These are phyloP conservation scores for Protodeltote pygarga DNA, from an alignment of 2,888 invertebrate genomes.

Conservation along the genomic window DNA sequence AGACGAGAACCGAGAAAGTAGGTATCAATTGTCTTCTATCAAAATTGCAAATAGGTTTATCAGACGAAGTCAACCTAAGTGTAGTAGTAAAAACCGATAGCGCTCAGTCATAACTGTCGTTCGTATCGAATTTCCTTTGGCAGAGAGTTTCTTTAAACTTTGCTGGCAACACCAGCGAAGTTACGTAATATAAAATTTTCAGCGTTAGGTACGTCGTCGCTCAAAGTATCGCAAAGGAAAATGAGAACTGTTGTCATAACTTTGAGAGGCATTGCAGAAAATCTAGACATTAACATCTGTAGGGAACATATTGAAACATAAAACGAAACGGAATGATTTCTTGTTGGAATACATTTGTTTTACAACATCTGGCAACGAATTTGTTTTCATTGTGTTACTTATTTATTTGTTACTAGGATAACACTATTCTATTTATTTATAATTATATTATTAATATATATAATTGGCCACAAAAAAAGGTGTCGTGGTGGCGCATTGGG, in stretches of 20 bases:
- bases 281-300: not conserved
- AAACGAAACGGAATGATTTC: not conserved
- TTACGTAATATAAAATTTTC: slow-evolving; percentile 25
- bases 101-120: slow-evolving; percentile 21
- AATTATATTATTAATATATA: no score
- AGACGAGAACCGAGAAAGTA: not conserved
- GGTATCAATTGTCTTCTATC: not conserved
- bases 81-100: slow-evolving; percentile 21
- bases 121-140: slow-evolving; percentile 26
- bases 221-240: slow-evolving; percentile 17
- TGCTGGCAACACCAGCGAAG: slow-evolving; percentile 28
- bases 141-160: slow-evolving; percentile 37
- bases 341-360: no score
- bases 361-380: no score
- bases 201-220: slow-evolving; percentile 1
- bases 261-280: not conserved
- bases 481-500: no score
- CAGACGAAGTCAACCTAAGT: slow-evolving; percentile 5
- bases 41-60: not conserved
- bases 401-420: no score
- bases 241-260: slow-evolving; percentile 15
- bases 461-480: no score
- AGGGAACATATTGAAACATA: not conserved
- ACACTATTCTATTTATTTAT: no score
- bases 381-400: no score